These are phyloP conservation scores for Aurelia sp. DNA, from an alignment of 30 jellyfish, hydroid and myxozoan genomes.

Conservation along the genomic window DNA sequence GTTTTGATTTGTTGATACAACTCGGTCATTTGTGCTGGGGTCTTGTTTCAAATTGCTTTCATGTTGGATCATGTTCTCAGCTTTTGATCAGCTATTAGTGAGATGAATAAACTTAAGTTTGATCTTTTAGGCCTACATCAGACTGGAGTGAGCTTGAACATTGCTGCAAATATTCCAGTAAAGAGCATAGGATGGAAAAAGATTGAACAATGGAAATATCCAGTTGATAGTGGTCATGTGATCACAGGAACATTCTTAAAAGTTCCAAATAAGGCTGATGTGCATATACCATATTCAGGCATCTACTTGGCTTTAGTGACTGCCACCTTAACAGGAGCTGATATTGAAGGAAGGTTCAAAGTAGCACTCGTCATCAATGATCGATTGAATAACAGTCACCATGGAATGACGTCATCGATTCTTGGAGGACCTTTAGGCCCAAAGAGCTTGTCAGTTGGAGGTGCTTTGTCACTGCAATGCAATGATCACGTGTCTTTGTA, in stretches of 20 bases:
- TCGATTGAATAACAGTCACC: slow-evolving; percentile 45
- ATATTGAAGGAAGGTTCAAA: slow-evolving; percentile 57
- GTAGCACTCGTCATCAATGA: slow-evolving; percentile 54
- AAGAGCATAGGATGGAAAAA: slow-evolving; percentile 81
- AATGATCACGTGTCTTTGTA: slow-evolving; percentile 73
- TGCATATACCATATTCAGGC: slow-evolving; percentile 61
- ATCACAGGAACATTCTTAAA: slow-evolving; percentile 46
- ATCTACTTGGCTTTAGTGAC: slow-evolving; percentile 58
- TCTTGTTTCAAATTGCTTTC: too few species aligned
- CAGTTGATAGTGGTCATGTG: slow-evolving; percentile 68
- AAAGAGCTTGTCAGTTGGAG: slow-evolving; percentile 67
- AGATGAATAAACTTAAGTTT: background rate
- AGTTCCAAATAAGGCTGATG: slow-evolving; percentile 50
- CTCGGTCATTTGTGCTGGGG: too few species aligned
- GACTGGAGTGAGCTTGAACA: slow-evolving; percentile 61
- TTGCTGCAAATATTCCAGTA: slow-evolving; percentile 32
- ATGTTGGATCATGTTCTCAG: too few species aligned
- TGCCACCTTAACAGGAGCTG: slow-evolving; percentile 74
- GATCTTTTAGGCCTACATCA: slow-evolving; percentile 43
- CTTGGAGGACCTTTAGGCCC: slow-evolving; percentile 73
- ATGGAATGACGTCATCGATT: slow-evolving; percentile 36
- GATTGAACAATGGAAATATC: slow-evolving; percentile 64
- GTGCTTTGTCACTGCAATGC: slow-evolving; percentile 53
- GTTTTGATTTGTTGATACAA: too few species aligned
- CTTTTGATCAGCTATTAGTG: too few species aligned